A percentile compares a stretch with the other conserved stretches of the same genome.
Evolutionary conservation across 1,140 invertebrate species (phyloP).

Genomic region (Drosophila azteca): DNA sequence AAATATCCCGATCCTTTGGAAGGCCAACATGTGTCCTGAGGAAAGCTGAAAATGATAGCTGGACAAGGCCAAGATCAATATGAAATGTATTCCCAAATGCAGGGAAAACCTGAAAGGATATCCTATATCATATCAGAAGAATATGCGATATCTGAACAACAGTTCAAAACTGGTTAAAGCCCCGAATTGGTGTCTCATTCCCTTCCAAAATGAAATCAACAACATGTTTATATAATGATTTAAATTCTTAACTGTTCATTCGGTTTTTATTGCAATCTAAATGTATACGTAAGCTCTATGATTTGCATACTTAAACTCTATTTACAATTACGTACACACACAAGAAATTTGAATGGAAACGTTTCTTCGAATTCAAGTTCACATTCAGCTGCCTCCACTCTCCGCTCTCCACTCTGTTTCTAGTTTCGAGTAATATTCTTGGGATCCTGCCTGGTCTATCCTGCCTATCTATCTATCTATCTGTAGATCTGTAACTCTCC

Average conservation of each 20-base stretch:
- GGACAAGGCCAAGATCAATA: slow-evolving; percentile 16
- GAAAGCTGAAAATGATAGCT: slow-evolving; percentile 36
- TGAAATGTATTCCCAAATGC: no score
- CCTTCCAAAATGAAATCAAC: not conserved
- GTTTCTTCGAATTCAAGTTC: slow-evolving; percentile 46
- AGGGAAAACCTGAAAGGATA: no score
- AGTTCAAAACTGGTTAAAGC: no score
- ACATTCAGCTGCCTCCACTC: slow-evolving; percentile 30
- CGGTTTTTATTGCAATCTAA: slow-evolving; percentile 78
- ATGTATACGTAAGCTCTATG: slow-evolving; percentile 81
- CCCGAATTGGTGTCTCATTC: no score
- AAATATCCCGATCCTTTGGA: slow-evolving; percentile 14
- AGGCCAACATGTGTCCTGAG: slow-evolving; percentile 19
- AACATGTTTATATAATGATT: slow-evolving; percentile 61
- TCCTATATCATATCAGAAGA: no score
- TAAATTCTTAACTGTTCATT: slow-evolving; percentile 76
- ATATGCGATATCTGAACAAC: no score
- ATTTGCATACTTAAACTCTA: slow-evolving; percentile 82
- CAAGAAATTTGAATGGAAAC: slow-evolving; percentile 71
- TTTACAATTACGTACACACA: slow-evolving; percentile 81
- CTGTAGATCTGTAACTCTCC: not conserved
- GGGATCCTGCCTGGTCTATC: slow-evolving; percentile 10
- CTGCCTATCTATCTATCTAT: no score
- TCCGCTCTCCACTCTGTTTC: slow-evolving; percentile 1
- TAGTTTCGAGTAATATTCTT: not conserved